These are phyloP conservation scores for Petrocephalus microphthalmus DNA, from an alignment of 2,113 vertebrate genomes.

Conservation along the genomic window DNA sequence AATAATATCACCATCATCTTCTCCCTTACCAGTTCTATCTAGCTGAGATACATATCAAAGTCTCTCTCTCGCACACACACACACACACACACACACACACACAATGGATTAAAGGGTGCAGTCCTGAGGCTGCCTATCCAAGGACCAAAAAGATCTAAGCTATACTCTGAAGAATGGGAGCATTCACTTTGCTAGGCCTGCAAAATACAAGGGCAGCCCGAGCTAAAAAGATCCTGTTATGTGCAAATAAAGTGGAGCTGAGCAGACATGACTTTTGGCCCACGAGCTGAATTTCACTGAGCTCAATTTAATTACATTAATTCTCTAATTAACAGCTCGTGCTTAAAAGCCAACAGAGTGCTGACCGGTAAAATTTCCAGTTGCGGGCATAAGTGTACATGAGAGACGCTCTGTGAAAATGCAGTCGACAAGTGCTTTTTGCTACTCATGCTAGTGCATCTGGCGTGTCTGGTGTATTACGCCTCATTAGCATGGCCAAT, in stretches of 20 bases:
- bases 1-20: too few relatives aligned
- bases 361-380: not conserved
- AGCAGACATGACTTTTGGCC: not conserved
- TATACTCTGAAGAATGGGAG: not conserved
- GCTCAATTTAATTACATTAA: constrained; percentile 1
- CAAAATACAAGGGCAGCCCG: not conserved
- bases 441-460: not conserved
- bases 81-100: not conserved
- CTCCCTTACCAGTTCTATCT: too few relatives aligned
- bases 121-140: too few relatives aligned
- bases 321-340: not conserved
- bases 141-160: too few relatives aligned
- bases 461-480: not conserved
- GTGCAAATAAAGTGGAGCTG: not conserved
- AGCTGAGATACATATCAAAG: too few relatives aligned
- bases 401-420: not conserved
- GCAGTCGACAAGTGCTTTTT: not conserved
- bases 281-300: not conserved
- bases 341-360: not conserved
- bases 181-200: not conserved
- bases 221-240: not conserved
- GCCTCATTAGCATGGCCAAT: not conserved
- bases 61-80: too few relatives aligned
- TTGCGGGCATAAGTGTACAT: not conserved
- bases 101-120: not conserved